A percentile compares a stretch with the other conserved stretches of the same genome.
Conservation (phyloP, 2,888 invertebrate species). For the Limulus polyphemus region DNA sequence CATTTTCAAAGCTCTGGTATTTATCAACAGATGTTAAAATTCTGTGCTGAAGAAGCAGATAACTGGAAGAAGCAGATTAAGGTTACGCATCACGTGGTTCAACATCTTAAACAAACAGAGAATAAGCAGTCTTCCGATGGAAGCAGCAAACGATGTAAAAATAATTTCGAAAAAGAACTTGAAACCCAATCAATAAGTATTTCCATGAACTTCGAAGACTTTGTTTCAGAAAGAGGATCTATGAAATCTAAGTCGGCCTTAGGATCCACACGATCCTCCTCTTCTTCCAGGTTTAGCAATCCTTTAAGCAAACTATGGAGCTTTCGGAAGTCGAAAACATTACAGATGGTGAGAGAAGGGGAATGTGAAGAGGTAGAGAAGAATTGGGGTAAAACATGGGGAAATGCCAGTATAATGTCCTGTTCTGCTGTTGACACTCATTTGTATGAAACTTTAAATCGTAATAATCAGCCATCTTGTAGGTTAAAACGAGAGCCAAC, state of each 20-base stretch:
- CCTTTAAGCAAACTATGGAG: neutral
- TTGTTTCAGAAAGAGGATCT: neutral
- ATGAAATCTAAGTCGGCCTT: neutral
- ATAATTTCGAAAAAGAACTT: too few relatives aligned
- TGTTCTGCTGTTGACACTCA: slow-evolving; percentile 10
- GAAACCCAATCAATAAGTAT: neutral
- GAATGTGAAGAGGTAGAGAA: too few relatives aligned
- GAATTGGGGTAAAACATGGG: neutral
- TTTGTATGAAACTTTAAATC: slow-evolving; percentile 15
- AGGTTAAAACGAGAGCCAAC: too few relatives aligned
- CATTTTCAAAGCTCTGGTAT: slow-evolving; percentile 49
- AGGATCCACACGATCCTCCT: neutral
- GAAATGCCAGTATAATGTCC: neutral
- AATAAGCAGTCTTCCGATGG: too few relatives aligned
- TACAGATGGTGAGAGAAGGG: neutral
- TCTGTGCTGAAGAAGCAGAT: slow-evolving; percentile 45
- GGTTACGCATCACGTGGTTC: slow-evolving; percentile 25
- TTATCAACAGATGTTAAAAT: slow-evolving; percentile 51
- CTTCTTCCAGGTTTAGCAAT: neutral
- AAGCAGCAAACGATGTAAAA: too few relatives aligned
- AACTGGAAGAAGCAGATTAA: slow-evolving; percentile 37
- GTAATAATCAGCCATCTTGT: neutral
- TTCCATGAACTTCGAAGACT: neutral
- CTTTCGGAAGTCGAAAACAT: neutral
- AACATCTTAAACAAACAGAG: too few relatives aligned